phyloP scores from a whole-genome alignment of 2,888 invertebrate genomes.

The Melanostoma scalare region DNA sequence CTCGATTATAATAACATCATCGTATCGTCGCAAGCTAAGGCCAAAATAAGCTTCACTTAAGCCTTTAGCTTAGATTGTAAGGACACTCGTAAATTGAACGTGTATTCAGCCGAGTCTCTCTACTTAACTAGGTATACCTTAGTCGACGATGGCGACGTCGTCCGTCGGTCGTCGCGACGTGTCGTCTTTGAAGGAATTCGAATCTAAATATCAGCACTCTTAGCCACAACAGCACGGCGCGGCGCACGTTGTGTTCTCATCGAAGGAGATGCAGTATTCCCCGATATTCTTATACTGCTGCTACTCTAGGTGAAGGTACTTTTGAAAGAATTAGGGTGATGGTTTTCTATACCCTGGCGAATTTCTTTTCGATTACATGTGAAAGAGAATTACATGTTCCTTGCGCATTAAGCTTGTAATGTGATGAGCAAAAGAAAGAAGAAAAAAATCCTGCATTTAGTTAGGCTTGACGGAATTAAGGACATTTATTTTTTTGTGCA shows the following conservation, averaged over 20 bases:
- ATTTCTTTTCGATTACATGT: conserved; percentile 19
- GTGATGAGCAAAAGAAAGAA: conserved; percentile 7
- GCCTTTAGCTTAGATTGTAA: conserved; percentile 34
- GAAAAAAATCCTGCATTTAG: conserved; percentile 9
- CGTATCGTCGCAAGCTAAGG: conserved; percentile 31
- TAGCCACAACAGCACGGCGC: too few species aligned
- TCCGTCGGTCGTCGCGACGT: too few species aligned
- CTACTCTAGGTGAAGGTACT: background rate
- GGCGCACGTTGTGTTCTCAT: too few species aligned
- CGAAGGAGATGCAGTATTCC: too few species aligned
- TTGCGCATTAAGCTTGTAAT: conserved; percentile 28
- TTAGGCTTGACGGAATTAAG: conserved; percentile 32
- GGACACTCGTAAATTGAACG: conserved; percentile 39
- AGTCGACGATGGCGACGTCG: too few species aligned
- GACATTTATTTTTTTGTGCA: conserved; percentile 11
- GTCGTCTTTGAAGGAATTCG: background rate
- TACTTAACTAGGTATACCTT: too few species aligned
- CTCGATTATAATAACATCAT: conserved; percentile 19
- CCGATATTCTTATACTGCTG: conserved; percentile 1
- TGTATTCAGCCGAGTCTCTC: background rate
- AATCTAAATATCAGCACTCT: too few species aligned
- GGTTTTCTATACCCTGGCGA: conserved; percentile 28
- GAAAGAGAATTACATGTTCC: conserved; percentile 33
- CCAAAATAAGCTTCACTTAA: conserved; percentile 46
- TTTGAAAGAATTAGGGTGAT: background rate